Conservation (phyloP, 2,113 vertebrate genomes). For the Pyrgilauda ruficollis region DNA sequence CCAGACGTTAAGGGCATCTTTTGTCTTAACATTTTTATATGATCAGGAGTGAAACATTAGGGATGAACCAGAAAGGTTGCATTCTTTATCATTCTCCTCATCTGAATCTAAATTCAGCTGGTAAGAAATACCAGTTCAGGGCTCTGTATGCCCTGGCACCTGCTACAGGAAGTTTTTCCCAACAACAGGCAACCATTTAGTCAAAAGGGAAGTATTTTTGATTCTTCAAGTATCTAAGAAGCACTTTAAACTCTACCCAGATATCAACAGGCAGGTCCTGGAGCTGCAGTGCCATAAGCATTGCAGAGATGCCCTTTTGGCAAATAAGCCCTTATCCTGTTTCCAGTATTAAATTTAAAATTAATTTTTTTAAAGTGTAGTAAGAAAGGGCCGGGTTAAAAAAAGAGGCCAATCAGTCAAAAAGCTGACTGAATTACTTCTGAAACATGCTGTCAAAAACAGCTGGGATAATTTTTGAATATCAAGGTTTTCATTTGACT, state of each 20-base stretch:
- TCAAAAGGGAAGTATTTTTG: neutral
- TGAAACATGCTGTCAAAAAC: neutral
- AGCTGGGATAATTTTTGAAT: neutral
- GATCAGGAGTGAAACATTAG: neutral
- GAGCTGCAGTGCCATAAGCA: neutral
- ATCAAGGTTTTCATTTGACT: neutral
- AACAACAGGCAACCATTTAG: neutral
- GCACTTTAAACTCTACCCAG: neutral
- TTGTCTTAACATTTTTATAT: neutral
- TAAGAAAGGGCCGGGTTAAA: neutral
- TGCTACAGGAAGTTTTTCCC: neutral
- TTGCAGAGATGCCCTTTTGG: neutral
- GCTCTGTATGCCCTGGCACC: neutral
- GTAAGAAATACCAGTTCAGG: neutral
- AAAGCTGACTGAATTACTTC: neutral
- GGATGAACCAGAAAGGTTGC: neutral
- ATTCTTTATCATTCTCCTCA: neutral
- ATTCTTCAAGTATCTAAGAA: neutral
- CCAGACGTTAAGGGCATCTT: neutral
- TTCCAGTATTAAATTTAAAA: neutral
- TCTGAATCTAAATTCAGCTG: neutral
- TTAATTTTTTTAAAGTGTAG: neutral
- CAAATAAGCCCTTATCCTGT: neutral
- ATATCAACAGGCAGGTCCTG: neutral
- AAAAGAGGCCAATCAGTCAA: neutral